Base-by-base conservation (phyloP, 2,797 vertebrate genomes). In the Sebastes flavidus region DNA sequence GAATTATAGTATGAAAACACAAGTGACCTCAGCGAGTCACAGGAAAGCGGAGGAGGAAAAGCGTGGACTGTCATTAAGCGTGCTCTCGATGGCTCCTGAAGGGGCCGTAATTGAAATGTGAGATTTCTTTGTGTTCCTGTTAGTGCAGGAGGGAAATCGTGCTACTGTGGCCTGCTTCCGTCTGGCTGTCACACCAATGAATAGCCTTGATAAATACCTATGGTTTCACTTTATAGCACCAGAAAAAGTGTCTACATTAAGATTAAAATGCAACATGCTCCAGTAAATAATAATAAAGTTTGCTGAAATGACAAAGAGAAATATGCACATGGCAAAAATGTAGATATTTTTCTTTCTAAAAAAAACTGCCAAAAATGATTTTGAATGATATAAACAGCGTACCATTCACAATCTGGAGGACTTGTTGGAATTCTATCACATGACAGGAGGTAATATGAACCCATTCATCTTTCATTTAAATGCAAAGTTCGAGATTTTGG, bases 1-100 rank as follows among this genome's bases (percentile, higher is more conserved):
- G 65, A 84, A 74, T 79, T 73, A 72, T 14, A 76, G 65, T 49
- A 74, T 60, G 75, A 86, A 91, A 87, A 89, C 82, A 87, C 16
- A n/a, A 75, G 77, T 65, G 80, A 83, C 55, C 72, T 78, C 34
- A 75, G 70, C 67, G 62, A 16, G 27, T 87, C 79, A 78, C 67
- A 56, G 80, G 80, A 83, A 81, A 56, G 66, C 65, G 75, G 72
- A 85, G 83, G 81, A 74, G 77, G 42, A 46, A 56, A 80, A 81
- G 69, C 36, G 63, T 68, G 81, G 85, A 78, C 65, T 77, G 79
- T 78, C 65, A 75, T 85, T 77, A 86, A 75, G 38, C 10, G 14
- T 3, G 29, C 69, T 65, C 67, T 8, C 27, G 75, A 78, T 80
- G 78, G 59, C 71, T 90, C 87, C 80, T 83, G 73, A 77, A 81